These are phyloP conservation scores for Rhabdophis nuchalis DNA, from an alignment of 2,797 vertebrate species.

Conservation along the genomic window DNA sequence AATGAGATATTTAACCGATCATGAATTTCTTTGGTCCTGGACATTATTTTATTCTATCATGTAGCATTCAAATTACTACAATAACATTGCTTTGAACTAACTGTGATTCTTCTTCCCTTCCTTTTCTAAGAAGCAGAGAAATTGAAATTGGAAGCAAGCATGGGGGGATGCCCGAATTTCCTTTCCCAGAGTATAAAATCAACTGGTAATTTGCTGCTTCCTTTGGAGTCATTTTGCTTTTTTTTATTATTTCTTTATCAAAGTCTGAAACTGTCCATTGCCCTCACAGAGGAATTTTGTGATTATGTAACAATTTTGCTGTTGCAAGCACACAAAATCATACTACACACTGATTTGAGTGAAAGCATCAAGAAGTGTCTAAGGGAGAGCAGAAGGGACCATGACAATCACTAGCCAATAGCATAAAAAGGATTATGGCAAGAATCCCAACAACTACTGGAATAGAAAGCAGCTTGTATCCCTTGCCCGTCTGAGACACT, in stretches of 20 bases:
- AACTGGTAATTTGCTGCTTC: background rate
- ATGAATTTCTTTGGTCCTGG: background rate
- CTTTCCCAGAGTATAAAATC: background rate
- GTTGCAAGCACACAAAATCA: background rate
- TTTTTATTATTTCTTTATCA: background rate
- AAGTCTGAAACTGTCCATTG: background rate
- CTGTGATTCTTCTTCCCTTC: background rate
- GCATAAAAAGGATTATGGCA: background rate
- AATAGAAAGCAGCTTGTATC: background rate
- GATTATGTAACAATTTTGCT: background rate
- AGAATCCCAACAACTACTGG: background rate
- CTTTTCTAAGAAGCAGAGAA: background rate
- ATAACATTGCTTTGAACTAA: background rate
- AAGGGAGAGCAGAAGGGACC: background rate
- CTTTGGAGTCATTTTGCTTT: background rate
- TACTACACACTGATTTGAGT: background rate
- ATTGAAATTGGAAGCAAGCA: background rate
- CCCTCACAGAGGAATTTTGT: background rate
- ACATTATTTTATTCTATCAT: background rate
- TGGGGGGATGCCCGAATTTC: background rate
- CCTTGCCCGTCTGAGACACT: background rate
- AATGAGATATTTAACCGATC: background rate
- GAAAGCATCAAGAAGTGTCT: background rate
- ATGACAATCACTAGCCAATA: background rate
- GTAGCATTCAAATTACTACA: background rate